Conservation (phyloP, 2,113 vertebrate genomes). For the Ctenomys sociabilis region DNA sequence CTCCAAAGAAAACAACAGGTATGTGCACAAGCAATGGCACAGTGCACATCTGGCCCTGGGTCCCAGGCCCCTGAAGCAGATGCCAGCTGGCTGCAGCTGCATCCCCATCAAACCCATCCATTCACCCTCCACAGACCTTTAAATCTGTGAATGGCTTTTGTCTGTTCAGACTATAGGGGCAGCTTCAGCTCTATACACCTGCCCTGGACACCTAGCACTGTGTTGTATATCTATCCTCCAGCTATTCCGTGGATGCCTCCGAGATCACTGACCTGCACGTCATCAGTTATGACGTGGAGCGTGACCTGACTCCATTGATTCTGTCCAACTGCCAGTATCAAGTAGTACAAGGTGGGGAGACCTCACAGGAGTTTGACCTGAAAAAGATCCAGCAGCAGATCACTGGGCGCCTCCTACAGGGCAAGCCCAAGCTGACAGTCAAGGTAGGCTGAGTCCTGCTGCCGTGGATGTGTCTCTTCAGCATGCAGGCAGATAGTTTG, state of each 20-base stretch:
- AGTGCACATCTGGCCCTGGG: accelerated
- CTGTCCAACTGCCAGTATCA: constrained; percentile 96
- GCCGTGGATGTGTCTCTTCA: accelerated
- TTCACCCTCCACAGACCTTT: background rate
- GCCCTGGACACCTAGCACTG: accelerated
- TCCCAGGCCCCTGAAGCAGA: background rate
- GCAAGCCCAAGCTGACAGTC: constrained; percentile 92
- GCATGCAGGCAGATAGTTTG: background rate
- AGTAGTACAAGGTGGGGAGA: constrained; percentile 91
- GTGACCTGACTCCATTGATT: constrained; percentile 92
- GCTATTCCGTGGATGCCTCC: constrained; percentile 90
- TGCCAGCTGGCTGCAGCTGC: background rate
- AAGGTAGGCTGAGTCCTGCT: constrained; percentile 82
- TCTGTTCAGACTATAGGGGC: background rate
- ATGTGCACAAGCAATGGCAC: background rate
- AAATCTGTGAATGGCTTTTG: accelerated
- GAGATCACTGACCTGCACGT: constrained; percentile 94
- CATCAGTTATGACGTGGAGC: constrained; percentile 93
- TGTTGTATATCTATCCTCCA: constrained; percentile 71
- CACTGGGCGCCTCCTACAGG: constrained; percentile 91
- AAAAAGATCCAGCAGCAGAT: constrained; percentile 95
- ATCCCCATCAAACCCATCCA: background rate
- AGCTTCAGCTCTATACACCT: accelerated
- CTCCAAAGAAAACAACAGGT: constrained; percentile 88
- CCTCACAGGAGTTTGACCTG: constrained; percentile 91